phyloP scores from a whole-genome alignment of 1,140 invertebrate species.

The Tribolium castaneum region DNA sequence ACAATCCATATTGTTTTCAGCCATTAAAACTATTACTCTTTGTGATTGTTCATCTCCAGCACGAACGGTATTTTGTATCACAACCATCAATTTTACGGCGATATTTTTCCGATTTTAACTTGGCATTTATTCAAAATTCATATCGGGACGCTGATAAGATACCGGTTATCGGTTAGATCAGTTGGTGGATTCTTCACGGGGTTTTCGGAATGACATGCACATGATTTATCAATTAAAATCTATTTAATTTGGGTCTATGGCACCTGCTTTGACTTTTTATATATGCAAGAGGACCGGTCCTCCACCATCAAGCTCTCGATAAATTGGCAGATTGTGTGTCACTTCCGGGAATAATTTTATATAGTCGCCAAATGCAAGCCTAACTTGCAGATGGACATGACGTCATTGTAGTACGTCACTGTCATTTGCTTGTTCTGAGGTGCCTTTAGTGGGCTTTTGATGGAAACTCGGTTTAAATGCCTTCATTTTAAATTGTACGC shows the following conservation, averaged over 20 bases:
- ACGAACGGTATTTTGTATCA: not conserved
- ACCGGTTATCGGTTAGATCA: not conserved
- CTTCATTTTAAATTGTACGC: constrained; percentile 29
- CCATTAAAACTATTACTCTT: not conserved
- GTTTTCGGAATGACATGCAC: not conserved
- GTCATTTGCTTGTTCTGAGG: not conserved
- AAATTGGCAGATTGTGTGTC: constrained; percentile 48
- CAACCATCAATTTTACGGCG: not conserved
- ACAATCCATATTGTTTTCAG: constrained; percentile 29
- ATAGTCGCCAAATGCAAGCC: constrained; percentile 39
- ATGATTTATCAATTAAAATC: constrained; percentile 38
- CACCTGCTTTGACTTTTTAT: constrained; percentile 49
- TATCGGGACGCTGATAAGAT: not conserved
- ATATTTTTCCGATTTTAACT: not conserved
- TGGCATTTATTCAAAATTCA: not conserved
- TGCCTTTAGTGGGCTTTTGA: not conserved
- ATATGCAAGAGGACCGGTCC: constrained; percentile 47
- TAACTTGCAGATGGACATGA: constrained; percentile 46
- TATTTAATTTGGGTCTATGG: constrained; percentile 26
- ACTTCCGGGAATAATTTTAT: constrained; percentile 51
- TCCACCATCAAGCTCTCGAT: constrained; percentile 25
- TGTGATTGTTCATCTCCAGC: constrained; percentile 20
- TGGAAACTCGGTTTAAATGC: constrained; percentile 38
- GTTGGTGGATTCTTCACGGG: not conserved
- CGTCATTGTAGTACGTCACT: constrained; percentile 46